A percentile compares a stretch with the other conserved stretches of the same genome.
Conservation (phyloP, 2,113 vertebrate species). For the Lophotis ruficrista region DNA sequence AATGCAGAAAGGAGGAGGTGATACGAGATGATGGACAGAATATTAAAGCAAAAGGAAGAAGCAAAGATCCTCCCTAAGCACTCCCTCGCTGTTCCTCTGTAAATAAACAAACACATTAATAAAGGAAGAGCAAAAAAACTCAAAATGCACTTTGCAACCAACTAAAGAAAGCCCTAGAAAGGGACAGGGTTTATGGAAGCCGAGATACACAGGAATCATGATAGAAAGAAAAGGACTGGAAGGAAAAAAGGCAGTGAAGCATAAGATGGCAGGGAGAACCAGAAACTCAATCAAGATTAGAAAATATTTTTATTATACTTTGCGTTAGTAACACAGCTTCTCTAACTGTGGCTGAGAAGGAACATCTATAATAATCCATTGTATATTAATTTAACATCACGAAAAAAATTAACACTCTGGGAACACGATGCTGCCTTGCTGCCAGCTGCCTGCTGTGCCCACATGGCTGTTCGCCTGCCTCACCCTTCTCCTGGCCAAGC, state of each 20-base stretch:
- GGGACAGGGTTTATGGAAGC: background rate
- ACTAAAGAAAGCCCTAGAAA: background rate
- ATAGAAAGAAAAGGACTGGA: background rate
- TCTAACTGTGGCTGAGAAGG: background rate
- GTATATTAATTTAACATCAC: background rate
- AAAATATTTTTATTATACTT: conserved; percentile 22
- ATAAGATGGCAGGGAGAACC: background rate
- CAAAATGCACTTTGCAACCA: background rate
- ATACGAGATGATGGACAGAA: background rate
- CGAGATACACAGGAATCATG: background rate
- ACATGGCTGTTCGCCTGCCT: background rate
- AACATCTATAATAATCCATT: background rate
- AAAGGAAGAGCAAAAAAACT: background rate
- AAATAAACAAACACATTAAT: background rate
- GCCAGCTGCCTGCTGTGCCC: background rate
- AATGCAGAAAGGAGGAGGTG: background rate
- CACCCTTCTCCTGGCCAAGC: rapidly evolving
- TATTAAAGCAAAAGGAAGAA: background rate
- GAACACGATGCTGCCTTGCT: background rate
- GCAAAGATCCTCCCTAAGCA: background rate
- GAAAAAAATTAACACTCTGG: background rate
- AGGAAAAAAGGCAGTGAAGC: background rate
- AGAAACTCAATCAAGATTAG: background rate
- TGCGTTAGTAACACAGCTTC: background rate
- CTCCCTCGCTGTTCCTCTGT: background rate